phyloP scores from a whole-genome alignment of 2,113 vertebrate genomes.

The Indri indri region DNA sequence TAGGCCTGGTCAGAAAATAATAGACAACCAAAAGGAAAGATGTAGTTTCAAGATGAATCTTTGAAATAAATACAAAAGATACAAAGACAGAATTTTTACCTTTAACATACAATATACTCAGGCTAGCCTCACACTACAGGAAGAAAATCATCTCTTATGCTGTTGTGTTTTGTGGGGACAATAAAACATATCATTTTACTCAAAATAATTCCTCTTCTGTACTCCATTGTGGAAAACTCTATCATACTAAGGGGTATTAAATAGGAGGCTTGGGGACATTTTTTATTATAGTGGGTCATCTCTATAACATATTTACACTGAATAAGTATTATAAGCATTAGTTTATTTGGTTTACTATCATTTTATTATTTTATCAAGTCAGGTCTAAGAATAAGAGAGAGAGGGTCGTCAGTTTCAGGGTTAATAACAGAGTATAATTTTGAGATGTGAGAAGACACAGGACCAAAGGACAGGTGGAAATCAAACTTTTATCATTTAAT shows the following conservation, averaged over 20 bases:
- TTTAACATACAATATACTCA: background rate
- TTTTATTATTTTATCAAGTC: background rate
- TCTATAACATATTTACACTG: background rate
- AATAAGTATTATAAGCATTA: background rate
- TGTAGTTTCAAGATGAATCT: background rate
- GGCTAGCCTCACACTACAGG: background rate
- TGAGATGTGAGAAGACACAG: background rate
- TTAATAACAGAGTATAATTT: background rate
- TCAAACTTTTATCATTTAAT: background rate
- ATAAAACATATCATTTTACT: background rate
- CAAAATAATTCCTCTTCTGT: background rate
- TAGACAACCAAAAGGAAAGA: background rate
- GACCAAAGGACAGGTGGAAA: background rate
- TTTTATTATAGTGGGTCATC: background rate
- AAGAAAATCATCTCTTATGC: background rate
- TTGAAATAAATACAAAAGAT: background rate
- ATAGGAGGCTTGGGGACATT: background rate
- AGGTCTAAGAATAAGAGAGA: background rate
- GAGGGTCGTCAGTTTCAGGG: background rate
- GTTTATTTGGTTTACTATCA: background rate
- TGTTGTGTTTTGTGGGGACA: background rate
- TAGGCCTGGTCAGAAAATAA: background rate
- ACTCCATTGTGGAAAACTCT: background rate
- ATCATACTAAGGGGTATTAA: background rate
- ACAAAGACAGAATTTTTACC: background rate